Evolutionary conservation across 2,888 invertebrate genomes (phyloP).

Genomic region (Nomada flava): DNA sequence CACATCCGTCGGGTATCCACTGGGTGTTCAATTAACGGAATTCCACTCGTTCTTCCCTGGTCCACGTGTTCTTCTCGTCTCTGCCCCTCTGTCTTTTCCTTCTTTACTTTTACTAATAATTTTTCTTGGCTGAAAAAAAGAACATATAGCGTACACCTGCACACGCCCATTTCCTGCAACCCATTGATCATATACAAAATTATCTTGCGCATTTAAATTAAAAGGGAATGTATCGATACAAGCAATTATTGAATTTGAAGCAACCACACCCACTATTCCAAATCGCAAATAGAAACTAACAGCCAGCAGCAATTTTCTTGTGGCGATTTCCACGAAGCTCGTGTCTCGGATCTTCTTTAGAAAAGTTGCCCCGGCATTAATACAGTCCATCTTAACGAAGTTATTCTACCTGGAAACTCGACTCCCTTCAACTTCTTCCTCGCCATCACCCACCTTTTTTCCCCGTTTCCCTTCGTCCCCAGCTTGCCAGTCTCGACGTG

Average conservation of each 20-base stretch:
- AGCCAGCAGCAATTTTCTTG: background rate
- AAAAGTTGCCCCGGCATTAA: conserved; percentile 30
- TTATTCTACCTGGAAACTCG: conserved; percentile 46
- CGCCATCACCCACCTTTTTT: background rate
- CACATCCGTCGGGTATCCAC: conserved; percentile 66
- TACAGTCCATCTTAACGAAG: conserved; percentile 57
- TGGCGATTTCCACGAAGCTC: background rate
- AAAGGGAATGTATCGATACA: too few species aligned
- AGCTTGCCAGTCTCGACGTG: background rate
- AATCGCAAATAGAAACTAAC: background rate
- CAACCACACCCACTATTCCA: background rate
- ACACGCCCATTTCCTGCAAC: too few species aligned
- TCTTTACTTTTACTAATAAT: background rate
- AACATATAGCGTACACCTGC: too few species aligned
- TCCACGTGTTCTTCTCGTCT: conserved; percentile 58
- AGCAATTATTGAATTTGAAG: background rate
- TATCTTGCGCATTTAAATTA: too few species aligned
- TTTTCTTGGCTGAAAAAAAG: too few species aligned
- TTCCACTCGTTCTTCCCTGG: conserved; percentile 63
- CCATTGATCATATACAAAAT: too few species aligned
- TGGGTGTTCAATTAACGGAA: conserved; percentile 75
- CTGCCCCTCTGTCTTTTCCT: conserved; percentile 2
- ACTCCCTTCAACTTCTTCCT: background rate
- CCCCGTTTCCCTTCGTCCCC: background rate
- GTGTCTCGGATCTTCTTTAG: background rate